Conservation (phyloP, 2,888 invertebrate species). For the Lasioglossum morio region DNA sequence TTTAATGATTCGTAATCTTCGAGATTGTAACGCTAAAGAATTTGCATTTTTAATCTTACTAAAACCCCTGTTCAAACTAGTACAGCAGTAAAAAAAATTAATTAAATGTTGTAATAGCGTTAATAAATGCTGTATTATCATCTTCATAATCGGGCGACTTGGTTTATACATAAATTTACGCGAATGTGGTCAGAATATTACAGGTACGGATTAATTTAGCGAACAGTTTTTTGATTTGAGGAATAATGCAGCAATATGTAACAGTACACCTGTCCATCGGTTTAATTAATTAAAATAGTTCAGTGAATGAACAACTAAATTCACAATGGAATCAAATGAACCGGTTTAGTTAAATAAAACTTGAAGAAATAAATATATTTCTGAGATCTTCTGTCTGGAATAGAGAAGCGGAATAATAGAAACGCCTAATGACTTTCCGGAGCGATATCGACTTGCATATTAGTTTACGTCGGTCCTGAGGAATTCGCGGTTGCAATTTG, state of each 20-base stretch:
- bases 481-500: conserved; percentile 67
- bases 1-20: background rate
- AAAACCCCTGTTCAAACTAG: background rate
- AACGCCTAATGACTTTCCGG: conserved; percentile 38
- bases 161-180: background rate
- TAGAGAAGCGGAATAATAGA: conserved; percentile 21
- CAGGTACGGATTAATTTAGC: background rate
- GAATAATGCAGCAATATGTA: too few species aligned
- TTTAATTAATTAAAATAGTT: background rate
- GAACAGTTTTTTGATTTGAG: too few species aligned
- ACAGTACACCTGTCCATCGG: too few species aligned
- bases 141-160: background rate
- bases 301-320: background rate
- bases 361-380: background rate
- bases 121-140: too few species aligned
- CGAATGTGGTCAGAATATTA: background rate
- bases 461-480: conserved; percentile 33
- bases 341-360: background rate
- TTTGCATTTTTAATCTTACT: background rate
- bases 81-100: background rate
- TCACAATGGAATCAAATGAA: background rate
- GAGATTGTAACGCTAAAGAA: background rate
- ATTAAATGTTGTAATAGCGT: background rate
- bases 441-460: conserved; percentile 44
- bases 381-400: background rate